phyloP scores from a whole-genome alignment of 2,113 vertebrate species.

The Perca fluviatilis region DNA sequence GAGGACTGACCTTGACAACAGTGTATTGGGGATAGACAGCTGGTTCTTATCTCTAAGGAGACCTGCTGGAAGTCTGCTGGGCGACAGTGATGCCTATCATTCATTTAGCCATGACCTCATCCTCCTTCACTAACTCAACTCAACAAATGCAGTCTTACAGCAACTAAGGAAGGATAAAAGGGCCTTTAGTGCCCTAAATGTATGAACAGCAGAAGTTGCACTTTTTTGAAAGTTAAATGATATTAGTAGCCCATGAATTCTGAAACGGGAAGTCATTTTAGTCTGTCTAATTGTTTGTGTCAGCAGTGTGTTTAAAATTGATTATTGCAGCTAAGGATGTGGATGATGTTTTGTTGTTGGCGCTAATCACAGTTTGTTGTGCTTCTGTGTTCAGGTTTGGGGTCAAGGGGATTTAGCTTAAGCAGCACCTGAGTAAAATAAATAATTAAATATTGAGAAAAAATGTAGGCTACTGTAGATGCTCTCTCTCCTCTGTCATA shows the following conservation, averaged over 20 bases:
- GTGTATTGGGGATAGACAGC: slow-evolving; percentile 63
- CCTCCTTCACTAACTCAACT: slow-evolving; percentile 54
- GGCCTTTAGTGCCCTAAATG: not conserved
- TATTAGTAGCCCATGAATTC: not conserved
- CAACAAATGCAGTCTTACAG: slow-evolving; percentile 24
- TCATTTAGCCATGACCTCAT: slow-evolving; percentile 66
- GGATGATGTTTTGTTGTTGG: slow-evolving; percentile 12
- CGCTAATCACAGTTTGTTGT: slow-evolving; percentile 27
- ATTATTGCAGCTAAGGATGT: slow-evolving; percentile 4
- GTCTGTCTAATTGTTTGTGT: not conserved
- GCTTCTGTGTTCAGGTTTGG: not conserved
- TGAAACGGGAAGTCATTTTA: not conserved
- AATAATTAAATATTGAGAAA: not conserved
- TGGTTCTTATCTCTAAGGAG: slow-evolving; percentile 74
- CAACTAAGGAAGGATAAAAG: not conserved
- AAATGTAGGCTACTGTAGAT: not conserved
- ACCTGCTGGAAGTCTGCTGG: slow-evolving; percentile 69
- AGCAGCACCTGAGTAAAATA: slow-evolving; percentile 12
- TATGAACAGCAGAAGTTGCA: not conserved
- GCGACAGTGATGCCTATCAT: slow-evolving; percentile 74
- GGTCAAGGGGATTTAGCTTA: slow-evolving; percentile 12
- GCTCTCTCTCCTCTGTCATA: not conserved
- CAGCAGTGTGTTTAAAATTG: slow-evolving; percentile 1
- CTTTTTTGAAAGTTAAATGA: not conserved
- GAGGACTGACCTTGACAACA: slow-evolving; percentile 69